A percentile compares a stretch with the other conserved stretches of the same genome.
Evolutionary conservation across 2,888 invertebrate genomes (phyloP).

Genomic region (Cephus pulcher): DNA sequence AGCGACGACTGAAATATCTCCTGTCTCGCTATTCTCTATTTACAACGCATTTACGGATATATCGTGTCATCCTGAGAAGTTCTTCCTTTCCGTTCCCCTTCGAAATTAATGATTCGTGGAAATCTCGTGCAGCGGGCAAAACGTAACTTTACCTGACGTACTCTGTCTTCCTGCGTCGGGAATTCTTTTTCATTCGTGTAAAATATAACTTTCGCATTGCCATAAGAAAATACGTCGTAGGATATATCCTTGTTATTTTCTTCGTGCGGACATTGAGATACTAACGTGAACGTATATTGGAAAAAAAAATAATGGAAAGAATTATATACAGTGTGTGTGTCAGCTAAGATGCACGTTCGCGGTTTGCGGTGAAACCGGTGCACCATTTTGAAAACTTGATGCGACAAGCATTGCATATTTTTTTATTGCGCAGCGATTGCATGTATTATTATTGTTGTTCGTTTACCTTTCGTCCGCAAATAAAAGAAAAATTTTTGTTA

Average conservation of each 20-base stretch:
- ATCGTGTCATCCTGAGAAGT: neutral
- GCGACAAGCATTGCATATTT: too few species aligned
- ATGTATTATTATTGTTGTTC: too few species aligned
- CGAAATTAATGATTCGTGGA: neutral
- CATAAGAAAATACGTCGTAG: neutral
- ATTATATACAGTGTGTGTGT: neutral
- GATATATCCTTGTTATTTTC: neutral
- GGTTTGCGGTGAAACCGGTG: too few species aligned
- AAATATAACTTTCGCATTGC: neutral
- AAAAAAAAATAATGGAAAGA: neutral
- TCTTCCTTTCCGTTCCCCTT: neutral
- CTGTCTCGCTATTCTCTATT: neutral
- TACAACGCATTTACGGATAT: neutral
- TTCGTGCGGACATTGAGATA: neutral
- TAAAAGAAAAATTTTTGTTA: too few species aligned
- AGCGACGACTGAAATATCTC: conserved; percentile 32
- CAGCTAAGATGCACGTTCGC: too few species aligned
- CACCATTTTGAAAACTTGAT: too few species aligned
- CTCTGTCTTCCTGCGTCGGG: neutral
- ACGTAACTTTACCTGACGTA: neutral
- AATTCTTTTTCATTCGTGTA: neutral
- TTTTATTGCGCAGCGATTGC: too few species aligned
- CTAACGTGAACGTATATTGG: neutral
- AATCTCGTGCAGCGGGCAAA: neutral
- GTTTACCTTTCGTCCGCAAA: too few species aligned